Evolutionary conservation across 2,113 vertebrate genomes (phyloP).

Genomic region (Sphaerodactylus townsendi): DNA sequence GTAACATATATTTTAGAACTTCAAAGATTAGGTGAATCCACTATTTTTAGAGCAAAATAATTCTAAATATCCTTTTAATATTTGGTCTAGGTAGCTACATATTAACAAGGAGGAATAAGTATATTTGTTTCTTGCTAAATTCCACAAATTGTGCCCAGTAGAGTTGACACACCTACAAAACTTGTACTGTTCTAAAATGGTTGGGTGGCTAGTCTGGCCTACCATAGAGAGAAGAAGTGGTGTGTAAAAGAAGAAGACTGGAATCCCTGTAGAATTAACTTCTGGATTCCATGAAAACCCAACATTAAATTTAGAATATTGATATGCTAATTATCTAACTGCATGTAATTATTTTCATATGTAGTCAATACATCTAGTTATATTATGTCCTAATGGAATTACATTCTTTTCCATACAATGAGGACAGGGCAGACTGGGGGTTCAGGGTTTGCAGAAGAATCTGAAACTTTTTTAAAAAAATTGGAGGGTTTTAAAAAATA

Average conservation of each 20-base stretch:
- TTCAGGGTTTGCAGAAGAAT: too few relatives aligned
- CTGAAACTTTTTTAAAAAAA: too few relatives aligned
- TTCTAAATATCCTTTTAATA: neutral
- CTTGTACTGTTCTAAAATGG: neutral
- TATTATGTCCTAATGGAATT: too few relatives aligned
- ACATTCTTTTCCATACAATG: too few relatives aligned
- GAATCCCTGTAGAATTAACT: too few relatives aligned
- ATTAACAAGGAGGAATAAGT: neutral
- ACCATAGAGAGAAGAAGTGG: neutral
- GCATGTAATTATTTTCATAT: too few relatives aligned
- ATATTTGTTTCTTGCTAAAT: neutral
- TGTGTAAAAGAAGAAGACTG: neutral
- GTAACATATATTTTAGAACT: neutral
- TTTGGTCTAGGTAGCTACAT: neutral
- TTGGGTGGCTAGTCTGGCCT: neutral
- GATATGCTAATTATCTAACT: too few relatives aligned
- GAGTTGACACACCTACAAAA: neutral
- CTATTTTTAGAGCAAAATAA: neutral
- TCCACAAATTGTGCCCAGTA: neutral
- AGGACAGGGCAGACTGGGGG: too few relatives aligned
- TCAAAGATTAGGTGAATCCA: neutral
- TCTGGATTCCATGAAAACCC: too few relatives aligned
- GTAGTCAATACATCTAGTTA: too few relatives aligned
- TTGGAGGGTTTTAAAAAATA: too few relatives aligned
- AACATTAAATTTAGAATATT: too few relatives aligned